Conservation (phyloP, 2,797 vertebrate species). For the Poecilia gillii region DNA sequence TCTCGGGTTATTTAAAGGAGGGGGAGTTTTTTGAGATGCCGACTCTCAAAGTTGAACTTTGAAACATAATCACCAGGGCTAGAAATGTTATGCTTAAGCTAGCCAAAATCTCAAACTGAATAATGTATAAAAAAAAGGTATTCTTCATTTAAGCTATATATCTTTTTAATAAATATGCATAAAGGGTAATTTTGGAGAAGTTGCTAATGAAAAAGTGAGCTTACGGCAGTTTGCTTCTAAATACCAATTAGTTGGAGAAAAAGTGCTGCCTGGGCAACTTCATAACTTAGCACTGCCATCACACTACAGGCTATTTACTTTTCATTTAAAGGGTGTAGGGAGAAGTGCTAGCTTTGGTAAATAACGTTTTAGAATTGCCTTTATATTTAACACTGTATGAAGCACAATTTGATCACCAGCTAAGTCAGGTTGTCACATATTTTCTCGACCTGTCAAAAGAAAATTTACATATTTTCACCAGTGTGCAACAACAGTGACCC, state of each 20-base stretch:
- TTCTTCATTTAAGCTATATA: background rate
- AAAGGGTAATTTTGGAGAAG: background rate
- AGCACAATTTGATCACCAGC: background rate
- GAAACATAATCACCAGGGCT: background rate
- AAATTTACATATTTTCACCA: background rate
- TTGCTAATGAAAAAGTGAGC: background rate
- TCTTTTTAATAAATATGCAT: background rate
- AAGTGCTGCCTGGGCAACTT: background rate
- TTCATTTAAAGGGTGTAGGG: background rate
- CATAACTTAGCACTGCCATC: background rate
- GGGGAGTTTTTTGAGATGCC: background rate
- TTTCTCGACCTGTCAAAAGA: background rate
- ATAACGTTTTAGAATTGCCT: background rate
- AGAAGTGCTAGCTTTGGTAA: background rate
- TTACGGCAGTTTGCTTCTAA: background rate
- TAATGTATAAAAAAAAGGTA: background rate
- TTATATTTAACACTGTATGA: background rate
- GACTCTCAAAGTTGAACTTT: background rate
- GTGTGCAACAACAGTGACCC: background rate
- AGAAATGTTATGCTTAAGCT: too few species aligned
- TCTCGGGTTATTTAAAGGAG: background rate
- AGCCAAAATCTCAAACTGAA: background rate
- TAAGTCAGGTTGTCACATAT: background rate
- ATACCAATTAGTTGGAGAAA: background rate
- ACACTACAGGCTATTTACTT: background rate